Percentiles rank a stretch among this genome's conserved stretches.
Evolutionary conservation across 2,113 vertebrate genomes (phyloP).

Genomic region (Rattus norvegicus): DNA sequence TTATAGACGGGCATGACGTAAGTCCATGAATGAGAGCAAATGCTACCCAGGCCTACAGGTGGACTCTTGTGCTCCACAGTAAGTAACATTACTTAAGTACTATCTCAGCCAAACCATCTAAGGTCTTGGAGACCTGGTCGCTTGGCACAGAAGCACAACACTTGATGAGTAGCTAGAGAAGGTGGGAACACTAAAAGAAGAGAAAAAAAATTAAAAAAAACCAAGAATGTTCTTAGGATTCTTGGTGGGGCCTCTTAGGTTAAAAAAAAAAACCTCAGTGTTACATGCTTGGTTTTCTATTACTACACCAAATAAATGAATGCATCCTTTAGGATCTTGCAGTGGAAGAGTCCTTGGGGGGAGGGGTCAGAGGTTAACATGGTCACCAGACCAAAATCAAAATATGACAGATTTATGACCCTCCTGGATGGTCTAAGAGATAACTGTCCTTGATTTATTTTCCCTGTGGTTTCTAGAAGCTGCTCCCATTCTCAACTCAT

Average conservation of each 20-base stretch:
- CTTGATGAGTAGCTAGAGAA: not conserved
- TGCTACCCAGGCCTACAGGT: too few species aligned
- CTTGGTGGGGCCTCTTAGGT: not conserved
- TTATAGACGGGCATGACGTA: not conserved
- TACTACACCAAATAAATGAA: not conserved
- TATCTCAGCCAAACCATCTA: not conserved
- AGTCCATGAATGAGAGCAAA: not conserved
- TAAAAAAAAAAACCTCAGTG: not conserved
- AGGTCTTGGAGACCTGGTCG: not conserved
- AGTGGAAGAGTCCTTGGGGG: not conserved
- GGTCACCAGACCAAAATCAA: not conserved
- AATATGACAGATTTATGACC: not conserved
- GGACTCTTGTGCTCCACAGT: not conserved
- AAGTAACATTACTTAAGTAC: not conserved
- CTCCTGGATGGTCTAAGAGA: not conserved
- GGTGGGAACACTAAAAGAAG: not conserved
- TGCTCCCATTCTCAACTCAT: not conserved
- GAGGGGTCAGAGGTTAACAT: not conserved
- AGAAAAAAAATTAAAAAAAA: not conserved
- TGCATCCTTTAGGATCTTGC: not conserved
- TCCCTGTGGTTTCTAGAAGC: not conserved
- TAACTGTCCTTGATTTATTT: not conserved
- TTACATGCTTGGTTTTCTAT: not conserved
- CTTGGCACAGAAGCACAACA: not conserved
- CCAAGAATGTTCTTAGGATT: not conserved